phyloP scores from a whole-genome alignment of 2,888 invertebrate species.

The Euplagia quadripunctaria region DNA sequence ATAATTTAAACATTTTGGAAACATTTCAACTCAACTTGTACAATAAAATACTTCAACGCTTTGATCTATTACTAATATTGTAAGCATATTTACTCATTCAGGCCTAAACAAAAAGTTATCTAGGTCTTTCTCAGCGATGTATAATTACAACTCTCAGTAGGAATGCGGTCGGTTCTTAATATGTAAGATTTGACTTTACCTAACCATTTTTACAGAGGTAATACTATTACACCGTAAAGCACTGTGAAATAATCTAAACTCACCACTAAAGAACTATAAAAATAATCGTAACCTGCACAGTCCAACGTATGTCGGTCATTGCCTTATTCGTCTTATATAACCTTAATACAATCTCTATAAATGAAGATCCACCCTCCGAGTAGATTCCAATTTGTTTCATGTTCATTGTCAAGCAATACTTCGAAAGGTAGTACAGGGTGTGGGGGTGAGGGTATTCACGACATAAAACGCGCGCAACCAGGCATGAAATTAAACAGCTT shows the following conservation, averaged over 20 bases:
- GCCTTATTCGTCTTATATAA: neutral
- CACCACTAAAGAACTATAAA: neutral
- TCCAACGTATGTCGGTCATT: neutral
- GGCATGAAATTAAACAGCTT: conserved; percentile 82
- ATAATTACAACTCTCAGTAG: no score
- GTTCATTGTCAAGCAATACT: conserved; percentile 40
- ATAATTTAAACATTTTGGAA: no score
- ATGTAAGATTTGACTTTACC: no score
- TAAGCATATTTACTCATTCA: no score
- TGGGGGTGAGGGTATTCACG: conserved; percentile 23
- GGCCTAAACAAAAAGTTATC: no score
- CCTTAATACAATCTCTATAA: conserved; percentile 12
- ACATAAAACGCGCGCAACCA: conserved; percentile 64
- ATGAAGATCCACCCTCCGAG: neutral
- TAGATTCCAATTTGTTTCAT: conserved; percentile 32
- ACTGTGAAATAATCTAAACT: neutral
- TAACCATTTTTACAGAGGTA: no score
- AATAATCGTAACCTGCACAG: neutral
- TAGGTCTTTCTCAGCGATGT: no score
- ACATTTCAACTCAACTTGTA: no score
- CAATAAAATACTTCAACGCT: no score
- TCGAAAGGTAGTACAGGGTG: neutral
- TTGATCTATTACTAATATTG: no score
- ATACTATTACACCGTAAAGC: no score
- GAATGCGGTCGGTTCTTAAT: no score